Evolutionary conservation across 2,113 vertebrate genomes (phyloP), one percentile per base, ranked within the genome.

Genomic region (Upupa epops): DNA sequence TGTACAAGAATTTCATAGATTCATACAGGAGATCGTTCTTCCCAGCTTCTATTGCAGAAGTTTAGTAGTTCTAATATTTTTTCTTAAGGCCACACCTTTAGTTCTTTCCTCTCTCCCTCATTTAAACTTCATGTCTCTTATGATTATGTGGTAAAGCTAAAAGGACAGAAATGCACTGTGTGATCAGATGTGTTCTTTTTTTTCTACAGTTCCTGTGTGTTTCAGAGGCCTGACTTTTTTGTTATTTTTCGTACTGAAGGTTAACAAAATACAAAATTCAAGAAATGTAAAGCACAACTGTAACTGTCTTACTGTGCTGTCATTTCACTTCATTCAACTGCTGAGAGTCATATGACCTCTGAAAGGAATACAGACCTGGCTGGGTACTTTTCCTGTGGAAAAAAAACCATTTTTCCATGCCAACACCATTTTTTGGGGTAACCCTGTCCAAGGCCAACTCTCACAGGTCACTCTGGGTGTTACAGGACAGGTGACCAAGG

Each of bases 221-320:
- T 90, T 89, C 92, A 66, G 49, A 92, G 61, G 34, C 24, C 54
- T 93, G 42, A 80, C 22, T 91, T 85, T 54, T 88, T 93, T 94
- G 55, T 94, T 93, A 76, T 93, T 92, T 92, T 94, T 93, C 64
- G 42, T 88, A 22, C 34, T 91, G 90, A 93, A 93, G 79, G 40
- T 91, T 63, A 91, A 93, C 40, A 8, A 58, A 73, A 59, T 76
- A 32, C 71, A 94, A 91, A 94, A 80, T 36, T 75, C 83, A 91
- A 93, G 68, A 72, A 73, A 83, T 76, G 42, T 54, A 91, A 91
- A 94, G 26, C 46, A 63, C 72, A 70, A 26, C 32, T 85, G 20
- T 58, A n/a, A n/a, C n/a, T n/a, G n/a, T n/a, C n/a, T n/a, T n/a
- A n/a, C 75, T 90, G 79, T 91, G 66, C 70, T 88, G 60, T 83